phyloP scores from a whole-genome alignment of 2,113 vertebrate species.

The Arothron firmamentum region DNA sequence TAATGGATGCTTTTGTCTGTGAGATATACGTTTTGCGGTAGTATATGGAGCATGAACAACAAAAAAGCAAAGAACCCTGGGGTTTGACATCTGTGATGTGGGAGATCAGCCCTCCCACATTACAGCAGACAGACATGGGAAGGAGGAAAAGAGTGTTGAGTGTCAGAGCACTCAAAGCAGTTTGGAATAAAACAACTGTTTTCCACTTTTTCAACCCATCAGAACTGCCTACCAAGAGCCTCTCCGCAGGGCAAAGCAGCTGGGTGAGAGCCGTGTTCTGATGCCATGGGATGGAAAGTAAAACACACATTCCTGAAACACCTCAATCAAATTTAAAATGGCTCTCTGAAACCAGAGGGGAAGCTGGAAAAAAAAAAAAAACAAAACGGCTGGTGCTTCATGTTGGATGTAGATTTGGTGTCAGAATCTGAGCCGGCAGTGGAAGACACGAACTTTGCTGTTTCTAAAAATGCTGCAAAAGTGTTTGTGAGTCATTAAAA shows the following conservation, averaged over 20 bases:
- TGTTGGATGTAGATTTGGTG: conserved; percentile 22
- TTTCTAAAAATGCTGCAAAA: conserved; percentile 50
- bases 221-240: conserved; percentile 1
- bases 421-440: conserved; percentile 18
- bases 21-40: neutral
- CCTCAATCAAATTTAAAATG: conserved; percentile 24
- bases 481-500: conserved; percentile 32
- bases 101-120: conserved; percentile 24
- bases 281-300: neutral
- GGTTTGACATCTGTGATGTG: conserved; percentile 27
- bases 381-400: conserved; percentile 13
- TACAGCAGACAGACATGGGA: conserved; percentile 21
- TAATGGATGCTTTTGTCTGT: too few relatives aligned
- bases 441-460: conserved; percentile 25
- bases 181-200: conserved; percentile 28
- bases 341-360: conserved; percentile 9
- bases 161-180: conserved; percentile 21
- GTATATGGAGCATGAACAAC: conserved; percentile 8
- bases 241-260: conserved; percentile 8
- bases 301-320: conserved; percentile 36
- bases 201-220: conserved; percentile 28
- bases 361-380: conserved; percentile 11
- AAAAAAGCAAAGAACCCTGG: conserved; percentile 20
- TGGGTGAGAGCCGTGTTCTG: conserved; percentile 6
- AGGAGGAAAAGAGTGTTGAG: conserved; percentile 26